Percentiles rank a stretch among this genome's conserved stretches.
These are phyloP conservation scores for Pangasianodon hypophthalmus DNA, from an alignment of 2,113 vertebrate species.

Conservation along the genomic window DNA sequence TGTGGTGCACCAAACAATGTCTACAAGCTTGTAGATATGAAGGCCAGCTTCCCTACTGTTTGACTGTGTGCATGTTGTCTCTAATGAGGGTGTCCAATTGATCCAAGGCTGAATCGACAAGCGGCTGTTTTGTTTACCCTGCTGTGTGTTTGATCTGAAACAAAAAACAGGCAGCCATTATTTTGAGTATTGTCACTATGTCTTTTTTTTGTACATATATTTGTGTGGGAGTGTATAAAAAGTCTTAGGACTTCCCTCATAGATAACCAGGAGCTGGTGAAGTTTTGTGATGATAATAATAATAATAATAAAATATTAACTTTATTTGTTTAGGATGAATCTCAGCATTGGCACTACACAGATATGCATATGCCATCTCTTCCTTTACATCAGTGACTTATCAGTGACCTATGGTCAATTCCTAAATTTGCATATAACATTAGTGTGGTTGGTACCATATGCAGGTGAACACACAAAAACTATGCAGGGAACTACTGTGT, in stretches of 20 bases:
- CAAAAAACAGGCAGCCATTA: neutral
- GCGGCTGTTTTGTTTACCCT: too few relatives aligned
- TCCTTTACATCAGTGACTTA: neutral
- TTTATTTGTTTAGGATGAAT: neutral
- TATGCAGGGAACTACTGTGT: neutral
- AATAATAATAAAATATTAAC: neutral
- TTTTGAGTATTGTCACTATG: neutral
- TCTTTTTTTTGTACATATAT: neutral
- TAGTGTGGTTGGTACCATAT: neutral
- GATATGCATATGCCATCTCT: neutral
- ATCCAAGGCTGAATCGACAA: neutral
- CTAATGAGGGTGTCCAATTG: neutral
- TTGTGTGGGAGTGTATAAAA: neutral
- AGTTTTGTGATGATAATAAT: neutral
- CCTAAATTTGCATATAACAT: neutral
- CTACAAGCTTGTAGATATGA: neutral
- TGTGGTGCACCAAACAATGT: neutral
- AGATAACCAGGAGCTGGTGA: neutral
- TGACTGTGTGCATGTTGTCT: neutral
- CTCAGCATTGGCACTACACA: neutral
- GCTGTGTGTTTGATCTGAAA: conserved; percentile 3
- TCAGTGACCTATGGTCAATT: neutral
- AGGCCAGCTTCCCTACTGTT: neutral
- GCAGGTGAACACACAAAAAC: neutral
- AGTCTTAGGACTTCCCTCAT: neutral